These are phyloP conservation scores for Eledone cirrhosa DNA, from an alignment of 2,888 invertebrate genomes.

Conservation along the genomic window DNA sequence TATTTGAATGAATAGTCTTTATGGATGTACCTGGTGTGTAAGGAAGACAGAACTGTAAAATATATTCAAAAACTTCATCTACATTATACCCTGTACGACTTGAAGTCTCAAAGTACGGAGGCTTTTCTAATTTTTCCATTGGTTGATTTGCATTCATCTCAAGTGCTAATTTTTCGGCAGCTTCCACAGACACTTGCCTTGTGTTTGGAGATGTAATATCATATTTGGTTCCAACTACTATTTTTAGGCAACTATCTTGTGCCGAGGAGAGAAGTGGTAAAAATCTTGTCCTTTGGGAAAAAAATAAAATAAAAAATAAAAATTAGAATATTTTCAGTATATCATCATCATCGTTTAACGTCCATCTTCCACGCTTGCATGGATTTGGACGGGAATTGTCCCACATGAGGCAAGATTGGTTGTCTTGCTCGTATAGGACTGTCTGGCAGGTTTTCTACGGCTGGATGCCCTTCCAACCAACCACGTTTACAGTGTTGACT, in stretches of 20 bases:
- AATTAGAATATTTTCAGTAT: background rate
- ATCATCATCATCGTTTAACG: no score
- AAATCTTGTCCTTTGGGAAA: slow-evolving; percentile 59
- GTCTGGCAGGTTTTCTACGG: no score
- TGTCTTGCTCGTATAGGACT: no score
- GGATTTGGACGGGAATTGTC: no score
- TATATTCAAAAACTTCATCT: slow-evolving; percentile 60
- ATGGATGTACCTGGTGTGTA: background rate
- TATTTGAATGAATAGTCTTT: background rate
- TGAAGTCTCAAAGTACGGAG: slow-evolving; percentile 65
- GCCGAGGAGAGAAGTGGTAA: slow-evolving; percentile 57
- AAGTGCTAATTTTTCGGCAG: slow-evolving; percentile 50
- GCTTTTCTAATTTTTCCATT: slow-evolving; percentile 39
- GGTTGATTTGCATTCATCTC: slow-evolving; percentile 54
- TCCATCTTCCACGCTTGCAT: no score
- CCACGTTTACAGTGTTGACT: no score
- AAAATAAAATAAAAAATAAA: slow-evolving; percentile 21
- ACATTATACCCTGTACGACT: slow-evolving; percentile 60
- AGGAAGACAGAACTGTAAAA: slow-evolving; percentile 59
- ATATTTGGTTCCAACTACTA: slow-evolving; percentile 62
- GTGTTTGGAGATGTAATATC: slow-evolving; percentile 47
- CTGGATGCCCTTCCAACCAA: no score
- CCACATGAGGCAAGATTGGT: no score
- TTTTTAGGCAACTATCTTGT: slow-evolving; percentile 58
- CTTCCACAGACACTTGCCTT: slow-evolving; percentile 53